Conservation (phyloP, 2,113 vertebrate species). For the Galemys pyrenaicus region DNA sequence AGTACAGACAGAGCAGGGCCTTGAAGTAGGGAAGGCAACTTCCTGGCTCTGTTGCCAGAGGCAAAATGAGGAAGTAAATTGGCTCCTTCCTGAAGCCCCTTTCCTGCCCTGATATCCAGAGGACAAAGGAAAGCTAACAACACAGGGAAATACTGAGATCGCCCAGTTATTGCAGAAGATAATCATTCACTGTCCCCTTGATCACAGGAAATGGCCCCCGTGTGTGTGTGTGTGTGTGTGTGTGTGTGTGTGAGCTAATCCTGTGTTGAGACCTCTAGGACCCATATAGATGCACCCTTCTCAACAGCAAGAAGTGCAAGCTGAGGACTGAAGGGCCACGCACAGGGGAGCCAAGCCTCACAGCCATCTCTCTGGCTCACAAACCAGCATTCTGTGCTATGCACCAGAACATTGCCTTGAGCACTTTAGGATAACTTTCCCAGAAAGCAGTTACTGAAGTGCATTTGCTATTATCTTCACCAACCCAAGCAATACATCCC, state of each 20-base stretch:
- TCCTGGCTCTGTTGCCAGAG: background rate
- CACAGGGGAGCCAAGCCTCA: background rate
- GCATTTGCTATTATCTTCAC: background rate
- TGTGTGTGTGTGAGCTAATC: background rate
- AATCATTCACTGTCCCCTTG: background rate
- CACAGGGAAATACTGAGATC: background rate
- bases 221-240: too few relatives aligned
- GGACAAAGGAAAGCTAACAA: background rate
- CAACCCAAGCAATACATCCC: background rate
- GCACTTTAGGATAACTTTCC: background rate
- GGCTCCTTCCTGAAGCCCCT: background rate
- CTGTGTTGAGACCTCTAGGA: accelerated
- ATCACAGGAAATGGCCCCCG: too few relatives aligned
- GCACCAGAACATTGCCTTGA: background rate
- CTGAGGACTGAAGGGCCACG: too few relatives aligned
- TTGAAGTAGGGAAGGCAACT: background rate
- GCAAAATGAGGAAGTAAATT: background rate
- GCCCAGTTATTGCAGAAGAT: background rate
- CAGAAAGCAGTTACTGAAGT: background rate
- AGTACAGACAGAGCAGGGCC: background rate
- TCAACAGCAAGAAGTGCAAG: background rate
- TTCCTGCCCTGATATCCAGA: background rate
- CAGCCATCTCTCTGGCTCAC: background rate
- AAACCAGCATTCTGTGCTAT: too few relatives aligned
- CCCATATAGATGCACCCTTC: background rate